Base-by-base conservation (phyloP, 35 echinoderm and acorn worm species). In the Ptychodera flava region DNA sequence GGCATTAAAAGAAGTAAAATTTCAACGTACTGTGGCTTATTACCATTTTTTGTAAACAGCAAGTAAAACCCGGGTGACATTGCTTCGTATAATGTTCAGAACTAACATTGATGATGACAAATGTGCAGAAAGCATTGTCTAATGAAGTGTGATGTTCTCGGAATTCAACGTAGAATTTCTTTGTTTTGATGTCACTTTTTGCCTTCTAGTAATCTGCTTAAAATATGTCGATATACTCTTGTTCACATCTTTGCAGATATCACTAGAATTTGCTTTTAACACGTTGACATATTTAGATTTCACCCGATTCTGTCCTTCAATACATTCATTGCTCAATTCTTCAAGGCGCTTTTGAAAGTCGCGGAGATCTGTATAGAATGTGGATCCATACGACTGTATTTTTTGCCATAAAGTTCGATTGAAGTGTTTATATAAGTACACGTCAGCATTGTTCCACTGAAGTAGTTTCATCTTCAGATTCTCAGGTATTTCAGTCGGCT, bases 401-500 rank as follows among this genome's bases (percentile, higher is more conserved):
- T 32, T 86, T 77, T 27, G 6, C 84, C 84, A 86, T 16, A 86
- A 34, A 31, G 45, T 86, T 86, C 77, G 14, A 31, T 86, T 86
- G 52, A 86, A 86, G 52, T 86, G 84, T 16, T 86, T 34, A 77
- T 77, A 86, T 28, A 86, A 78, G 16, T 76, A 28, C 2, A 33
- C 29, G 35, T 86, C 84, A 35, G 32, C 84, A 14, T 33, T 31
- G 31, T 86, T 86, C 36, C 36, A 86, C 33, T 86, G 0, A 0
- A 28, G 1, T 0, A 86, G 15, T 33, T 86, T 86, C 32, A 0
- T 1, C 12, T 83, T 14, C 29, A 83, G n/a, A 1, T 83, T 52
- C 2, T 33, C 30, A 0, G 28, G 15, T 76, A 75, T 33, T 10
- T 16, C 35, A 1, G 22, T 2, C 0, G 1, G 64, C 33, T 77